A percentile compares a stretch with the other conserved stretches of the same genome.
These are phyloP conservation scores for Okapia johnstoni DNA, from an alignment of 2,113 vertebrate species.

Conservation along the genomic window DNA sequence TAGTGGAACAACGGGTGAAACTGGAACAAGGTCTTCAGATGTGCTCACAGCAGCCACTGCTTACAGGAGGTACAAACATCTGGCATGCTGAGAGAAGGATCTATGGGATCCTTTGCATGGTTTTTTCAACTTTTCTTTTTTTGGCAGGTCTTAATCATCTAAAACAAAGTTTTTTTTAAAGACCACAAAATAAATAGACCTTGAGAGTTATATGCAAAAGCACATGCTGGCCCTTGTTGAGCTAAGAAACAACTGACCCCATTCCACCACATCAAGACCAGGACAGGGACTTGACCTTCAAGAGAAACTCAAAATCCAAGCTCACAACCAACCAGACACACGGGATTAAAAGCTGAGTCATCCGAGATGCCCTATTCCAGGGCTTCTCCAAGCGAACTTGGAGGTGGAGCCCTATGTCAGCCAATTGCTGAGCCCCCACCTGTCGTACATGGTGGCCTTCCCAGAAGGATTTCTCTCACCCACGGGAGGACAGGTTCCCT, in stretches of 20 bases:
- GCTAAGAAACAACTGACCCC: not conserved
- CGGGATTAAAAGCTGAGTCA: not conserved
- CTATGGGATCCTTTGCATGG: not conserved
- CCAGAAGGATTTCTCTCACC: not conserved
- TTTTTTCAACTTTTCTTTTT: not conserved
- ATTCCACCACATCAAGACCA: not conserved
- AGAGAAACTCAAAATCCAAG: not conserved
- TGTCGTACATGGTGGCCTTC: too few relatives aligned
- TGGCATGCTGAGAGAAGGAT: not conserved
- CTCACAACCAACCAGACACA: not conserved
- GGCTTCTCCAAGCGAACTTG: not conserved
- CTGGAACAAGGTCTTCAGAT: not conserved
- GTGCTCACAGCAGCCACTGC: not conserved
- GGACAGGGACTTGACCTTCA: not conserved
- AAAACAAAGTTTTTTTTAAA: not conserved
- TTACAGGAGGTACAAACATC: not conserved
- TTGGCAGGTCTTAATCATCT: not conserved
- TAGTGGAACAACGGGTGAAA: not conserved
- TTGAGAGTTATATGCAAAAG: not conserved
- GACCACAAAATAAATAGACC: not conserved
- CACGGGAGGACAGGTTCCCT: not conserved
- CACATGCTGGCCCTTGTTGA: not conserved
- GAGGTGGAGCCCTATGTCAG: not conserved
- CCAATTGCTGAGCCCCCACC: not conserved
- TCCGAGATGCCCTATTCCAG: not conserved